phyloP scores from a whole-genome alignment of 1,140 invertebrate genomes.

The Cryptotermes secundus region DNA sequence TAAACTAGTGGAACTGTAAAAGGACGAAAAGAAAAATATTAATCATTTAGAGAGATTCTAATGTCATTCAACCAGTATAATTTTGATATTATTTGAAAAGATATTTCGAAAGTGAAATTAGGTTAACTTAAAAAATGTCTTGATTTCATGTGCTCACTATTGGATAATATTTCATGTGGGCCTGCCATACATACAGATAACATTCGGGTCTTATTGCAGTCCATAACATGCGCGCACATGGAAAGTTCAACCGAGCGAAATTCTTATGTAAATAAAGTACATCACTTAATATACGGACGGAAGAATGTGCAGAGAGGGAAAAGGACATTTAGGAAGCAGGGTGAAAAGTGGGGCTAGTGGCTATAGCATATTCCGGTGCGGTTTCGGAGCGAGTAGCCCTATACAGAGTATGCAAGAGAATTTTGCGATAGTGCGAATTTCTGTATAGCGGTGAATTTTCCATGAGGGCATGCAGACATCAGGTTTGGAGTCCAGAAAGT shows the following conservation, averaged over 20 bases:
- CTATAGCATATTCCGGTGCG: background rate
- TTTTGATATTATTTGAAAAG: no score
- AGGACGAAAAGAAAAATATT: no score
- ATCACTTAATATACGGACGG: constrained; percentile 11
- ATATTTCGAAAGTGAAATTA: no score
- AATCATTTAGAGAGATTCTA: no score
- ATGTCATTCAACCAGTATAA: no score
- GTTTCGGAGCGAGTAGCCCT: background rate
- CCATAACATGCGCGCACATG: background rate
- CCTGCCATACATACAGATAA: no score
- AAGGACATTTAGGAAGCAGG: background rate
- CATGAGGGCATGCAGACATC: constrained; percentile 25
- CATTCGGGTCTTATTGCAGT: background rate
- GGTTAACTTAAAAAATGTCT: background rate
- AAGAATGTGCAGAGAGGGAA: background rate
- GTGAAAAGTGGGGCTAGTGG: background rate
- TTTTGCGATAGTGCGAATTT: constrained; percentile 21
- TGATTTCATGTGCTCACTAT: background rate
- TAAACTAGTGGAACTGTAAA: no score
- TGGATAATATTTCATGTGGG: background rate
- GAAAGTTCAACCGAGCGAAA: constrained; percentile 1
- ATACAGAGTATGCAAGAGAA: constrained; percentile 16
- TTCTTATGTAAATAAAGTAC: background rate
- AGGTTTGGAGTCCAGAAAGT: constrained; percentile 24
- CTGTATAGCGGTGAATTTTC: constrained; percentile 29